These are phyloP conservation scores for Pristionchus pacificus DNA, from an alignment of 1,140 invertebrate species.

Conservation along the genomic window DNA sequence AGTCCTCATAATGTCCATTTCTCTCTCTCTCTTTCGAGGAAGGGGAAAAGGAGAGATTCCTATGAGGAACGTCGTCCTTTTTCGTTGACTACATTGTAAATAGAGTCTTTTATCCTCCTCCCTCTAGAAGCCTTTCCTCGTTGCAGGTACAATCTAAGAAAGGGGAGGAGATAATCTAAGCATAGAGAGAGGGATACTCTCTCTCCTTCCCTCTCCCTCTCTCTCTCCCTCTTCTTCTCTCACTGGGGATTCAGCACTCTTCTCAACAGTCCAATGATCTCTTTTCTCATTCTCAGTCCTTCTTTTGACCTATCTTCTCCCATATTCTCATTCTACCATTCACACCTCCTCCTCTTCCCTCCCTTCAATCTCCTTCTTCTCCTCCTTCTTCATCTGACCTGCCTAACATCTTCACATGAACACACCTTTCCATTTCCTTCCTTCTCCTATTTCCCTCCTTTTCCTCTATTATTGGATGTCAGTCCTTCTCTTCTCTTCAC, in stretches of 20 bases:
- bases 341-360: not conserved
- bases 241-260: not conserved
- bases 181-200: not conserved
- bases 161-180: not conserved
- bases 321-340: not conserved
- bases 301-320: not conserved
- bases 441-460: not conserved
- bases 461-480: not conserved
- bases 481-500: slow-evolving; percentile 2
- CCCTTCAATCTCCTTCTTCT: slow-evolving; percentile 4
- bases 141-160: too few relatives aligned
- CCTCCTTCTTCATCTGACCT: not conserved
- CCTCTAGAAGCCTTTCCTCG: too few relatives aligned
- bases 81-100: too few relatives aligned
- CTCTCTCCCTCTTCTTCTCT: slow-evolving; percentile 3
- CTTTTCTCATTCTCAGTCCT: not conserved
- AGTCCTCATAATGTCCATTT: too few relatives aligned
- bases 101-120: too few relatives aligned
- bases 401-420: not conserved
- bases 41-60: too few relatives aligned
- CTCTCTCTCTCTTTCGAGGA: too few relatives aligned
- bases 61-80: too few relatives aligned
- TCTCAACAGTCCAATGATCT: not conserved
- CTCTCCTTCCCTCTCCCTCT: slow-evolving; percentile 5
- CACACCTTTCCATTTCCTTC: slow-evolving; percentile 1